Base-by-base conservation (phyloP, 2,888 invertebrate genomes). In the Crocallis elinguaria region DNA sequence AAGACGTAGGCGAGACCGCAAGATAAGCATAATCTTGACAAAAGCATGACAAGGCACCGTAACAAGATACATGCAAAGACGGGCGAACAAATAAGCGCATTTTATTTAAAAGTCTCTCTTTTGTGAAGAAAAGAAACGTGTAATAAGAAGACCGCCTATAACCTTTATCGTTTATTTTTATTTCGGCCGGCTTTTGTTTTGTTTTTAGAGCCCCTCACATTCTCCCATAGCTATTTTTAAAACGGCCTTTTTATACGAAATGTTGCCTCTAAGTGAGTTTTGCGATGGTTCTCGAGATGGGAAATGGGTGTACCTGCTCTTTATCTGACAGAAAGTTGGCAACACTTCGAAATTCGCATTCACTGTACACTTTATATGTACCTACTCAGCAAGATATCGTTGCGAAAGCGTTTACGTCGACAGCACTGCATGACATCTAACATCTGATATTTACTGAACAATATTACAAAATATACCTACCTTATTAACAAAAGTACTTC, bases 91-190 rank as follows among this genome's bases (percentile, higher is more conserved):
- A 73, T 73, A 76, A 78, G 68, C 66, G 62, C 60, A 64, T 71
- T 69, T 67, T 66, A 41, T 45, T 33, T 46, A 30, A 67, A 54
- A 65, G 66, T 70, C 66, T 71, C 66, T 66, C 71, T 64, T 66
- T 67, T 65, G 71, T 67, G 60, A 69, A 66, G 60, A 67, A 66
- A 75, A 77, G 73, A 79, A 79, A 84, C 77, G 77, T 79, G 82
- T 84, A 81, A 84, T 83, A 86, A 81, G 81, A 79, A 78, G 78
- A 73, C 77, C 71, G 78, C 68, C 76, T 74, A 78, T 78, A 82
- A 82, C 30, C 29, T 78, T 58, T 51, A 58, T 73, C 60, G 67
- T 84, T 82, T 70, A 72, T 75, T 85, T 85, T 84, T 80, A 84
- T 84, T 81, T 77, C 57, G 67, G 12, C 39, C 29, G 25, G 41